A percentile compares a stretch with the other conserved stretches of the same genome.
phyloP scores from a whole-genome alignment of 2,113 vertebrate genomes.

The Bubo scandiacus region DNA sequence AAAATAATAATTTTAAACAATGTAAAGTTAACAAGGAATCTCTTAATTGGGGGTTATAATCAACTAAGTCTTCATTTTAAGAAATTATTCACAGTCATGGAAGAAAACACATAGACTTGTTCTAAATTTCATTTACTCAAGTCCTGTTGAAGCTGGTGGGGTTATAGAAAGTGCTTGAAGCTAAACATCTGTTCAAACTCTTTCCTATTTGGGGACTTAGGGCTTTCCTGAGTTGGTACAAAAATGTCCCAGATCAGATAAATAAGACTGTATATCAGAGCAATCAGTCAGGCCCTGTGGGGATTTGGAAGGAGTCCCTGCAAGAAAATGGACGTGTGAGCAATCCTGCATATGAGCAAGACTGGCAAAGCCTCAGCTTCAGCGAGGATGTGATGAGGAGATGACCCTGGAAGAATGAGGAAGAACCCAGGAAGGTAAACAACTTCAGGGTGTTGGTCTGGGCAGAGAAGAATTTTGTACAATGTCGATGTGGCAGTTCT shows the following conservation, averaged over 20 bases:
- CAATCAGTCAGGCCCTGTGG: neutral
- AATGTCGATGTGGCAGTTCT: too few relatives aligned
- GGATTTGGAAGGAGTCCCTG: too few relatives aligned
- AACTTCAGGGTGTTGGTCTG: too few relatives aligned
- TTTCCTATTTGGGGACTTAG: neutral
- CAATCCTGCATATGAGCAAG: too few relatives aligned
- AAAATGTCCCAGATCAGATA: neutral
- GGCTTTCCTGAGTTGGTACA: neutral
- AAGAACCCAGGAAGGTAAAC: too few relatives aligned
- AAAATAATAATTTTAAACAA: neutral
- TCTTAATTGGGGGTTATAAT: neutral
- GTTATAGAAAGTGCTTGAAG: neutral
- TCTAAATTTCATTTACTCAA: neutral
- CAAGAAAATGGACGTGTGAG: too few relatives aligned
- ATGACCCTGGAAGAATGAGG: too few relatives aligned
- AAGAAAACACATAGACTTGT: fast-evolving
- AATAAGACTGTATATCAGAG: neutral
- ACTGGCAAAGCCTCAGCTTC: too few relatives aligned
- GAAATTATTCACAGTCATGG: neutral
- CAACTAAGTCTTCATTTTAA: neutral
- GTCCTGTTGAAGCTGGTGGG: neutral
- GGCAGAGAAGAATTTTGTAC: too few relatives aligned
- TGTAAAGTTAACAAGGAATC: neutral
- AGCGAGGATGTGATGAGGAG: too few relatives aligned
- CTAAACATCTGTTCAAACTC: neutral